Conservation (phyloP, 2,888 invertebrate genomes). For the Chrysomela aeneicollis region DNA sequence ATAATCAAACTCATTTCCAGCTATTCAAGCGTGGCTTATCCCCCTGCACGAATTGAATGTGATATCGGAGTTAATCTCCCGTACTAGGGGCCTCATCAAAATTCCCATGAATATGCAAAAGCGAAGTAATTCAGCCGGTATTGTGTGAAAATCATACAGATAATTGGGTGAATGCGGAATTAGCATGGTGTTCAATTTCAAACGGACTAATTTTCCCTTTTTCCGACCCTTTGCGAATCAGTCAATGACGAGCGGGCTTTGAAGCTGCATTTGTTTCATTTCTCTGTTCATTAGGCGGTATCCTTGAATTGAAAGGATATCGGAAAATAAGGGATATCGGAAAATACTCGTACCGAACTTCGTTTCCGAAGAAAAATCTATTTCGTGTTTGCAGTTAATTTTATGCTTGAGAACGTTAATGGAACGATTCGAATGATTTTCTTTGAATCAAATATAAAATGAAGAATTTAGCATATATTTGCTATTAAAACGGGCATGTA, state of each 20-base stretch:
- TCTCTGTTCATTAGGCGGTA: constrained; percentile 20
- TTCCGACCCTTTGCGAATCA: constrained; percentile 35
- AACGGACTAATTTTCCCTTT: constrained; percentile 36
- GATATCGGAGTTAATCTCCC: constrained; percentile 10
- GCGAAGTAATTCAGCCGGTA: constrained; percentile 41
- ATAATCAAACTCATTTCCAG: too few species aligned
- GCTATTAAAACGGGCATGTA: too few species aligned
- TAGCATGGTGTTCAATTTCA: constrained; percentile 40
- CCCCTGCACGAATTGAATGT: neutral
- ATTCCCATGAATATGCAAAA: constrained; percentile 48
- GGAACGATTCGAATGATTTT: too few species aligned
- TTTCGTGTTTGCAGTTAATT: neutral
- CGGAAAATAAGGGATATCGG: neutral
- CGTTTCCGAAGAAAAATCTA: neutral
- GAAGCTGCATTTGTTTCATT: constrained; percentile 30
- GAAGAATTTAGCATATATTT: too few species aligned
- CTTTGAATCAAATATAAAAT: too few species aligned
- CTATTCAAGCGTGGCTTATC: neutral
- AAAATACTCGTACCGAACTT: neutral
- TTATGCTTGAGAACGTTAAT: neutral
- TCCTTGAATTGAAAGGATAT: neutral
- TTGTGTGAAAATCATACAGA: constrained; percentile 46
- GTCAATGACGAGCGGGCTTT: constrained; percentile 34
- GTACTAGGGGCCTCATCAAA: constrained; percentile 33
- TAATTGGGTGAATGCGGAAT: constrained; percentile 42